Evolutionary conservation across 2,797 vertebrate genomes (phyloP).

Genomic region (Rachycentron canadum): DNA sequence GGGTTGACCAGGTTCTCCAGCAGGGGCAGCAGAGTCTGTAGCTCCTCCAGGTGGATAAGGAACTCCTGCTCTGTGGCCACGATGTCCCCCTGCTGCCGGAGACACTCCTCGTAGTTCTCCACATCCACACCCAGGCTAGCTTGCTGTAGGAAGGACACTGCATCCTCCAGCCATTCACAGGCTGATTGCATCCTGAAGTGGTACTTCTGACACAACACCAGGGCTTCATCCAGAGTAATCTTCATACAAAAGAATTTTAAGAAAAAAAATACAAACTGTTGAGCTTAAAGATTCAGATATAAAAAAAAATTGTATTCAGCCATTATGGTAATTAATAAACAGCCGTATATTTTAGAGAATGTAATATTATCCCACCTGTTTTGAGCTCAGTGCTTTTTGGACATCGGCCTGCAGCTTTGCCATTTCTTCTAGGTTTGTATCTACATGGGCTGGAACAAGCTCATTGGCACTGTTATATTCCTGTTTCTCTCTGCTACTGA

Average conservation of each 20-base stretch:
- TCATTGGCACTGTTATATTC: slow-evolving; percentile 92
- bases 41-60: slow-evolving; percentile 86
- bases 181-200: slow-evolving; percentile 92
- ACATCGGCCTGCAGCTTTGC: slow-evolving; percentile 90
- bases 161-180: slow-evolving; percentile 96
- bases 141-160: slow-evolving; percentile 92
- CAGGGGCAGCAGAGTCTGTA: slow-evolving; percentile 86
- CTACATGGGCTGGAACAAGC: slow-evolving; percentile 90
- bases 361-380: slow-evolving; percentile 86
- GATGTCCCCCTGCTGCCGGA: slow-evolving; percentile 91
- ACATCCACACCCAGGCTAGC: slow-evolving; percentile 92
- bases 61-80: slow-evolving; percentile 92
- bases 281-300: neutral
- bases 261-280: neutral
- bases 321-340: slow-evolving; percentile 2
- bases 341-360: neutral
- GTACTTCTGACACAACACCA: slow-evolving; percentile 91
- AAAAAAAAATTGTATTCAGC: neutral
- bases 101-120: slow-evolving; percentile 93
- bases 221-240: slow-evolving; percentile 90
- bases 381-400: slow-evolving; percentile 88
- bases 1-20: slow-evolving; percentile 89
- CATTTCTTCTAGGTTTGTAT: slow-evolving; percentile 91
- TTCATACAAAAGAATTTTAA: slow-evolving; percentile 62
- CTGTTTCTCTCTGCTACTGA: slow-evolving; percentile 93